Conservation (phyloP, 2,888 invertebrate species). For the Globia sparganii region DNA sequence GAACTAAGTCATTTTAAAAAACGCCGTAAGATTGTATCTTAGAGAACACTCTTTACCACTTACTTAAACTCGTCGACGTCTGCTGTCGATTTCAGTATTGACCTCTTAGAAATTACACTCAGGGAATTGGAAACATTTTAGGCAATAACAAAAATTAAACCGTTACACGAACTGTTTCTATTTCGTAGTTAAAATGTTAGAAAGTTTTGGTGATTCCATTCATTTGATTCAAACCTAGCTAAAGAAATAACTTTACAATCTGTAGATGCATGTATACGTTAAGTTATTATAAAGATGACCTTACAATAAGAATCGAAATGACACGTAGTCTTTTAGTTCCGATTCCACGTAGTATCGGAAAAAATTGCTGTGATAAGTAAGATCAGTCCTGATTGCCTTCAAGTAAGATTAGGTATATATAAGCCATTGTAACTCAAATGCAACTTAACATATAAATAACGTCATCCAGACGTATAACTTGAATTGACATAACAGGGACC, state of each 20-base stretch:
- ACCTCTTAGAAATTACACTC: slow-evolving; percentile 64
- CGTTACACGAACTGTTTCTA: slow-evolving; percentile 22
- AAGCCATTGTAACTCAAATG: slow-evolving; percentile 13
- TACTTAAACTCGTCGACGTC: slow-evolving; percentile 65
- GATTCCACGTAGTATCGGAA: slow-evolving; percentile 15
- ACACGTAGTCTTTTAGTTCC: background rate
- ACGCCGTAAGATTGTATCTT: slow-evolving; percentile 58
- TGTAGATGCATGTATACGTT: background rate
- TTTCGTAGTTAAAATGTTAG: slow-evolving; percentile 3
- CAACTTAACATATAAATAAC: slow-evolving; percentile 11
- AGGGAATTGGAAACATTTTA: slow-evolving; percentile 54
- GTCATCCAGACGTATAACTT: background rate
- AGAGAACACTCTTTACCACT: slow-evolving; percentile 53
- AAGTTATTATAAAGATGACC: background rate
- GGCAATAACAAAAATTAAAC: slow-evolving; percentile 53
- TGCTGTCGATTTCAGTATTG: slow-evolving; percentile 72
- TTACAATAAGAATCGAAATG: slow-evolving; percentile 4
- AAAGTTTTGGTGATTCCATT: slow-evolving; percentile 10
- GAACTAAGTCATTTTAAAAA: slow-evolving; percentile 8
- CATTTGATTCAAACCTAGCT: background rate
- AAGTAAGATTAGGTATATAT: slow-evolving; percentile 11
- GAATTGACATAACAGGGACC: background rate
- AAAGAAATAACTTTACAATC: background rate
- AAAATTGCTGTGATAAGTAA: slow-evolving; percentile 2
- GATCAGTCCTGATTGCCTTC: slow-evolving; percentile 20